Base-by-base conservation (phyloP, 2,113 vertebrate species). In the Entelurus aequoreus region DNA sequence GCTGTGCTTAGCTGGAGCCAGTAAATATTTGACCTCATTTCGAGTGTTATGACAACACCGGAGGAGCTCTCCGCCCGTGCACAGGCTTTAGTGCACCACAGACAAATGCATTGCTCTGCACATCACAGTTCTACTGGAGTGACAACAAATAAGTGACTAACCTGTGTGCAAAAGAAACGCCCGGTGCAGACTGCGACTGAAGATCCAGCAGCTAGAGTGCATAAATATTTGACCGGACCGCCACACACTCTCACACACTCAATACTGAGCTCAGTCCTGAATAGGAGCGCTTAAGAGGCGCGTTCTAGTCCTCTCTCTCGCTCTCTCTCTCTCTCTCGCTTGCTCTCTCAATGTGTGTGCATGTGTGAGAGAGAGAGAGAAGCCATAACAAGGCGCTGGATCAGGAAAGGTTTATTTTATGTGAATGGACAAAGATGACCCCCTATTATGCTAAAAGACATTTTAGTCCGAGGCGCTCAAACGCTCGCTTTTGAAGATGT, bases 311-410 rank as follows among this genome's bases (percentile, higher is more conserved):
- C n/a, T 38, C 54, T 56, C 54, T 56, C 54, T 56, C 36, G 48
- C 49, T 40, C 38, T 47, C 72, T 53, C 53, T 44, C 67, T 50
- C 58, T 77, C 54, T 52, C 19, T 4, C 50, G 57, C 59, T 64
- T 57, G 57, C 46, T 36, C 13, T 2, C 14, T 46, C 61, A 36
- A 35, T n/a, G 35, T 37, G 35, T 5, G 35, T 15, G 13, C 5
- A 2, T 58, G 51, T 28, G 66, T 19, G 53, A 44, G 8, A 44
- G 9, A 44, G 9, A 44, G 42, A 46, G 42, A 59, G 21, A 47
- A 19, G 12, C 5, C 4, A 52, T 82, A 80, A 81, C 52, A 50
- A 61, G 56, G 81, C 66, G 38, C 35, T 60, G 71, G 80, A 81
- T 76, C 61, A 6, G 68, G 68, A 62, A 13, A 7, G 21, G 8